Evolutionary conservation across 2,888 invertebrate species (phyloP), one percentile per base, ranked within the genome.

Genomic region (Sesamia inferens): DNA sequence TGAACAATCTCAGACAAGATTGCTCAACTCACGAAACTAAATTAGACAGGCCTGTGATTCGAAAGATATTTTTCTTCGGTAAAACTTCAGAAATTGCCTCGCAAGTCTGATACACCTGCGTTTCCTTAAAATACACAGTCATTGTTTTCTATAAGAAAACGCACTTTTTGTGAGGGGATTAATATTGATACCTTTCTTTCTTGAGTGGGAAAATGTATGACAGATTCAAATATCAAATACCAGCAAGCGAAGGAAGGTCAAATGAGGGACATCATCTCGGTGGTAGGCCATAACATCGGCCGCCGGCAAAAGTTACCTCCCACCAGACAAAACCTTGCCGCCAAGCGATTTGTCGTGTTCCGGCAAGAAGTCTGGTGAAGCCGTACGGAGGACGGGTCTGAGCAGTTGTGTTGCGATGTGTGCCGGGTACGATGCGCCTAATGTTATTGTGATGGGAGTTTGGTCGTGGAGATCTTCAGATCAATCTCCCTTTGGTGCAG

Each of bases 1-100:
- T 71, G 63, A 80, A 86, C 87, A 87, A 85, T 83, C 77, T 85
- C 71, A 82, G 73, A 75, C 75, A 72, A 87, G 81, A 79, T 81
- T 81, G 71, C 68, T 75, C 62, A 79, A 86, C 81, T 82, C 76
- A 59, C 64, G 5, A 70, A 85, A 85, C 85, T 81, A 78, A 81
- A 87, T 79, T 68, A 80, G 80, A 80, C 81, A 79, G 64, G 73
- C 51, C 62, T 58, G 59, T 39, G 68, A 81, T 58, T 80, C 16
- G 16, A 13, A 54, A 61, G 62, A 31, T 54, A 19, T 70, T 75
- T 83, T 81, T 81, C 68, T 24, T 16, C 2, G 6, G 5, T 16
- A 19, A 59, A 84, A 68, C 80, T 71, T 67, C 0, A n/a, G 22
- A 47, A 68, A 61, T 58, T 59, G 24, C 11, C 54, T 19, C 39